phyloP scores from a whole-genome alignment of 2,113 vertebrate species.

The Semnornis frantzii region DNA sequence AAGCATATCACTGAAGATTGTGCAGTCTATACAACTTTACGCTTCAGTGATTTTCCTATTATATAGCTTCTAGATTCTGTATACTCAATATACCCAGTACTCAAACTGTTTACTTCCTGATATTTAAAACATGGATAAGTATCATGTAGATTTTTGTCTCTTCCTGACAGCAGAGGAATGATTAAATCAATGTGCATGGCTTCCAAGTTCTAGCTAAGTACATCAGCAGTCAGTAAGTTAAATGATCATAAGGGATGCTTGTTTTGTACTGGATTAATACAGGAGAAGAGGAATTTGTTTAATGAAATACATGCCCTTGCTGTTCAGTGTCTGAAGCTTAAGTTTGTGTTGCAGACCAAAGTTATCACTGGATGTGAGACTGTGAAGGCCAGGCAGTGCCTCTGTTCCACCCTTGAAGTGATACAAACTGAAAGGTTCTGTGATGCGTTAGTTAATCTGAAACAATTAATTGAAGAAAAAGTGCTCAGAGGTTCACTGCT shows the following conservation, averaged over 20 bases:
- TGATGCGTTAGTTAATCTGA: not conserved
- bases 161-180: not conserved
- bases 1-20: not conserved
- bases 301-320: not conserved
- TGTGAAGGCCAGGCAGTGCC: not conserved
- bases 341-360: not conserved
- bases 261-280: not conserved
- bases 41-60: not conserved
- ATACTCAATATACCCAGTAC: not conserved
- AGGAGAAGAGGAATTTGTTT: not conserved
- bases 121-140: not conserved
- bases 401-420: not conserved
- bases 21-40: not conserved
- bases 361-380: not conserved
- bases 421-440: not conserved
- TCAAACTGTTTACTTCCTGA: not conserved
- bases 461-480: not conserved
- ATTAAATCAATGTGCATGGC: not conserved
- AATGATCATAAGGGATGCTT: not conserved
- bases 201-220: not conserved
- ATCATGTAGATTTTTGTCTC: not conserved
- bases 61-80: not conserved
- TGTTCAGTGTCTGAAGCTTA: not conserved
- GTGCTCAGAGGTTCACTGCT: not conserved
- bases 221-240: not conserved